These are phyloP conservation scores for Agrochola macilenta DNA, from an alignment of 2,888 invertebrate species.

Conservation along the genomic window DNA sequence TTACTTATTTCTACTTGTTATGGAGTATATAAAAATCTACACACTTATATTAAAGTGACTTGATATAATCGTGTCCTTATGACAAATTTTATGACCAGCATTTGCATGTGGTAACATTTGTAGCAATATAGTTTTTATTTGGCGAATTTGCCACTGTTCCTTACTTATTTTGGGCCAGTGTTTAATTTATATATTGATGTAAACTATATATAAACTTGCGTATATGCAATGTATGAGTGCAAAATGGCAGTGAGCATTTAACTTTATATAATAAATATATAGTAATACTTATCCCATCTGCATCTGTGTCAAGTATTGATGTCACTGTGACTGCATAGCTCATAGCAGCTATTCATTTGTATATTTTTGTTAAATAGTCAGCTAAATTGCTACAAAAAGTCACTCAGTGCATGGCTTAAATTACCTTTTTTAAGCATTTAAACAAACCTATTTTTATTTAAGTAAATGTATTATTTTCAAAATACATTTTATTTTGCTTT, in stretches of 20 bases:
- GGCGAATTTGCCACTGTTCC: not conserved
- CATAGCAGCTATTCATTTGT: not conserved
- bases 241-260: not conserved
- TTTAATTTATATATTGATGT: not conserved
- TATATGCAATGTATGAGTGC: not conserved
- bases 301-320: not conserved
- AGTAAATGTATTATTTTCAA: not conserved
- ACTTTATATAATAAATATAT: not conserved
- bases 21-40: not conserved
- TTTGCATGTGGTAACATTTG: not conserved
- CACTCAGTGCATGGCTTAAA: not conserved
- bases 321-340: not conserved
- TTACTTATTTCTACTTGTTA: not conserved
- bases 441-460: not conserved
- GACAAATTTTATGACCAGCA: not conserved
- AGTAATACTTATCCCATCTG: not conserved
- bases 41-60: not conserved
- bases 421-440: not conserved
- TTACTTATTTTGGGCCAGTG: not conserved
- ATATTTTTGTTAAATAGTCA: not conserved
- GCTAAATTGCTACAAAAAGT: not conserved
- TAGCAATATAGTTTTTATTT: not conserved
- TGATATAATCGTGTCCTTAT: conserved; percentile 7
- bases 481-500: conserved; percentile 14
- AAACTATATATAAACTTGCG: not conserved